phyloP scores from a whole-genome alignment of 2,797 vertebrate species.

The Enteromius thamalakanensis region DNA sequence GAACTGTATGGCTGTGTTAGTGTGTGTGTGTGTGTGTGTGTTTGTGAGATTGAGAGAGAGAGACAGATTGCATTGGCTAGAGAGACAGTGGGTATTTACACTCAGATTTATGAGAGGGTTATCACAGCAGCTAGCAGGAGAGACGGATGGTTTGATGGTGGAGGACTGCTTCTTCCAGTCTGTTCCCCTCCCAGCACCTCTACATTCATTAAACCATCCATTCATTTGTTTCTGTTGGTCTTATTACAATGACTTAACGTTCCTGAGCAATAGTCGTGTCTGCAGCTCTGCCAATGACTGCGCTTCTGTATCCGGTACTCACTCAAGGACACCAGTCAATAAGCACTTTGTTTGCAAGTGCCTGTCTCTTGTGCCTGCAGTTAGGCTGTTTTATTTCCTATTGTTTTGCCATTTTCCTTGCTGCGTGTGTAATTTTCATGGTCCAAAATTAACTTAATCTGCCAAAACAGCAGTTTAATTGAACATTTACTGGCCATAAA shows the following conservation, averaged over 20 bases:
- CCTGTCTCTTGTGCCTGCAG: conserved; percentile 15
- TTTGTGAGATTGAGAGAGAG: conserved; percentile 38
- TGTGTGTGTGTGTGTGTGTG: conserved; percentile 45
- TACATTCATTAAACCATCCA: conserved; percentile 33
- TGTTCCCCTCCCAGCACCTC: conserved; percentile 21
- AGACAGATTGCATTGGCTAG: conserved; percentile 39
- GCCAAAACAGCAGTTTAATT: not conserved
- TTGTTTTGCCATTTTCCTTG: conserved; percentile 16
- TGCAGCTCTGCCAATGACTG: conserved; percentile 49
- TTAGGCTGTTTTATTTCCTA: conserved; percentile 19
- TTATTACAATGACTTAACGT: conserved; percentile 27
- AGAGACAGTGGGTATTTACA: conserved; percentile 48
- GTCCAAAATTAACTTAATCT: not conserved
- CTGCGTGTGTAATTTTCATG: not conserved
- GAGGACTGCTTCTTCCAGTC: conserved; percentile 20
- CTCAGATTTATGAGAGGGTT: conserved; percentile 51
- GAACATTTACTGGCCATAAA: not conserved
- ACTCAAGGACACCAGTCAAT: conserved; percentile 62
- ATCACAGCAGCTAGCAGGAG: conserved; percentile 28
- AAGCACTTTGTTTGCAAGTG: conserved; percentile 62
- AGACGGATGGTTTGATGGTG: conserved; percentile 45
- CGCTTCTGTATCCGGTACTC: conserved; percentile 51
- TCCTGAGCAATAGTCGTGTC: conserved; percentile 51
- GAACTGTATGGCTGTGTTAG: conserved; percentile 54
- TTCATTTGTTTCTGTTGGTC: conserved; percentile 53